Evolutionary conservation across 2,888 invertebrate species (phyloP), one percentile per base, ranked within the genome.

Genomic region (Mycalesis mineus): DNA sequence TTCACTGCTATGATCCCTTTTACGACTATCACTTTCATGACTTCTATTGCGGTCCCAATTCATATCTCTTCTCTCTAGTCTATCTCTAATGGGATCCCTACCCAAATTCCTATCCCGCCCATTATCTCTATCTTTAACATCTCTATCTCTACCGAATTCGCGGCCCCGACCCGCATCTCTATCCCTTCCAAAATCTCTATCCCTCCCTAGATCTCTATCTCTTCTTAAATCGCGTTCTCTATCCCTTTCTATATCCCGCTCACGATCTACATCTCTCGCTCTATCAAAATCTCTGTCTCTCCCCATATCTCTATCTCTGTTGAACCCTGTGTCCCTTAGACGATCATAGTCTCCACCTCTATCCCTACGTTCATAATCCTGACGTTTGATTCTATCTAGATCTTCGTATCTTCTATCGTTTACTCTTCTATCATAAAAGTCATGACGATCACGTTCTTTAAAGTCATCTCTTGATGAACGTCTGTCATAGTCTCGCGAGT

Each of bases 1-100:
- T 37, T 88, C 88, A 66, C 65, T 80, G 61, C 86, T 87, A 22
- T 69, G 67, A 15, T 67, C 82, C 65, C 85, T 74, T 74, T 86
- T 88, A 37, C 83, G 80, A 29, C 70, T 68, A 8, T 85, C 85
- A 51, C 61, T 74, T n/a, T 88, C 88, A 36, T 65, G 74, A 69
- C 84, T 86, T 60, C 71, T 73, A 63, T 80, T 80, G n/a, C 77
- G 77, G 57, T 65, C 68, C 57, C 69, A 68, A 44, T 52, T 64
- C 7, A 73, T 72, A 8, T 76, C 74, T 64, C 69, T 72, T 59
- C 66, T 75, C 7, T 62, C 45, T 52, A 65, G 60, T 45, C 65
- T 68, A 64, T 82, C 78, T 63, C 64, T 64, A 64, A 40, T 28
- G 68, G 55, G 57, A n/a, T 76, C 73, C 65, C 70, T 71, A 58